Conservation (phyloP, 2,888 invertebrate species). For the Phortica okadai region DNA sequence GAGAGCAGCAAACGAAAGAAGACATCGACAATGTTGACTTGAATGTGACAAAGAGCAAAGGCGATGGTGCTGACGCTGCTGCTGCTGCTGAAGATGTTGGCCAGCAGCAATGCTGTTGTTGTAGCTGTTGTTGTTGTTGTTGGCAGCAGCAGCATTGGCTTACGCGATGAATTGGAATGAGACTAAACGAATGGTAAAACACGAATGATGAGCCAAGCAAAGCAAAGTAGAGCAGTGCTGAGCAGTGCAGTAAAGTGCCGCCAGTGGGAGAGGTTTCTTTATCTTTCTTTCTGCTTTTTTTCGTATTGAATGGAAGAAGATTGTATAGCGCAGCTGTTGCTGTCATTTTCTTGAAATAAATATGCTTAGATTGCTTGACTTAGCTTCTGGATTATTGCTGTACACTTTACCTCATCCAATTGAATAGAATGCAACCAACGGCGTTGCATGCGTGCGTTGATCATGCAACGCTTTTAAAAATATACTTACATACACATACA, state of each 20-base stretch:
- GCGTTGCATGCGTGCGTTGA: conserved; percentile 13
- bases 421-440: background rate
- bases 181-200: background rate
- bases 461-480: conserved; percentile 16
- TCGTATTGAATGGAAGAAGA: background rate
- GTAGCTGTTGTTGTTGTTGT: background rate
- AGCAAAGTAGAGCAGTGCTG: too few relatives aligned
- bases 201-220: background rate
- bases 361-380: conserved; percentile 30
- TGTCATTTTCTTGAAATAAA: conserved; percentile 29
- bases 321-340: conserved; percentile 18
- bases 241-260: background rate
- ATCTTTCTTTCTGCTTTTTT: background rate
- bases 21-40: conserved; percentile 19
- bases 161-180: conserved; percentile 8
- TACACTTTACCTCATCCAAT: background rate
- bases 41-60: conserved; percentile 28
- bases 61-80: conserved; percentile 4
- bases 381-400: conserved; percentile 9
- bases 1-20: conserved; percentile 53
- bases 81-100: background rate
- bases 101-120: background rate
- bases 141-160: background rate
- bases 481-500: background rate
- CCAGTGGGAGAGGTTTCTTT: background rate